phyloP scores from a whole-genome alignment of 2,888 invertebrate species.

The Orgyia antiqua region DNA sequence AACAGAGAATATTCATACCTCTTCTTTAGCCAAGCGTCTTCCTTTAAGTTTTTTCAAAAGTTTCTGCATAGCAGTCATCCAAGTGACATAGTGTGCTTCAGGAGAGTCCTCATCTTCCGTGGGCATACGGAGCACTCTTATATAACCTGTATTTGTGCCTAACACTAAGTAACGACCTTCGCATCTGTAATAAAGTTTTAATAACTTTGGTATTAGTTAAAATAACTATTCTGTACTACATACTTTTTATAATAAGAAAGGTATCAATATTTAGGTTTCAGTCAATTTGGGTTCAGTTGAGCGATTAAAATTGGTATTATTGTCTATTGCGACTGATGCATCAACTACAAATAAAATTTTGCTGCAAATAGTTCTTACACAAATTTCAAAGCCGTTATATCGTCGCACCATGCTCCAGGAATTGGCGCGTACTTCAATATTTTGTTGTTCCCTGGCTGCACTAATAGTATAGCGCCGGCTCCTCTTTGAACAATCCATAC shows the following conservation, averaged over 20 bases:
- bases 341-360: too few species aligned
- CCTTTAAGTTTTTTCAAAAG: conserved; percentile 60
- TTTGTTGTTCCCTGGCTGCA: conserved; percentile 49
- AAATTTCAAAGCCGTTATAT: conserved; percentile 52
- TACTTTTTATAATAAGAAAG: too few species aligned
- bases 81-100: conserved; percentile 38
- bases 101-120: conserved; percentile 52
- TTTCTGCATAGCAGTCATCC: conserved; percentile 47
- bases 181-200: conserved; percentile 53
- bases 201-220: too few species aligned
- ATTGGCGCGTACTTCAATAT: conserved; percentile 61
- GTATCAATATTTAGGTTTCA: too few species aligned
- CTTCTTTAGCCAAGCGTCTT: conserved; percentile 63
- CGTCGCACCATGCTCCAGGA: conserved; percentile 59
- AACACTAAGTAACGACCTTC: conserved; percentile 50
- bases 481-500: conserved; percentile 62
- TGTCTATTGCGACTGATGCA: too few species aligned
- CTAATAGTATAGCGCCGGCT: conserved; percentile 54
- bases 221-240: too few species aligned
- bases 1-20: too few species aligned
- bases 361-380: too few species aligned
- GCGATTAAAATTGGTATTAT: too few species aligned
- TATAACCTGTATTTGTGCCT: conserved; percentile 63
- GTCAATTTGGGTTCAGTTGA: too few species aligned
- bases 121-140: conserved; percentile 60